These are phyloP conservation scores for Drosophila willistoni DNA, from an alignment of 1,140 invertebrate genomes.

Conservation along the genomic window DNA sequence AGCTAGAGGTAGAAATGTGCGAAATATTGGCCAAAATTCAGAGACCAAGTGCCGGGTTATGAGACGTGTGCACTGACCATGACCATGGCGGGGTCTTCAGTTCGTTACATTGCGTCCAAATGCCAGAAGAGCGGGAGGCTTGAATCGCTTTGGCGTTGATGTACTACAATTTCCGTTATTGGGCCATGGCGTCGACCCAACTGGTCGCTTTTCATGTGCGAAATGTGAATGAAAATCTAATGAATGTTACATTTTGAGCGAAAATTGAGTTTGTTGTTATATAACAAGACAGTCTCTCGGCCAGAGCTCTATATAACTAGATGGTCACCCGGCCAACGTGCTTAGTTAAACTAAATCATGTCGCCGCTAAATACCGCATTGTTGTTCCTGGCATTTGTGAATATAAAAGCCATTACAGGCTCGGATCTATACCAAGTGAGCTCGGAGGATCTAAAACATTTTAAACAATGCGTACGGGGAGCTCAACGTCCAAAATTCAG, in stretches of 20 bases:
- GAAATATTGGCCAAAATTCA: conserved; percentile 70
- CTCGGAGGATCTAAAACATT: conserved; percentile 49
- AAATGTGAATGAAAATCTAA: conserved; percentile 51
- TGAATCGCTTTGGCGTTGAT: conserved; percentile 64
- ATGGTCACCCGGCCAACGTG: conserved; percentile 60
- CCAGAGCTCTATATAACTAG: conserved; percentile 49
- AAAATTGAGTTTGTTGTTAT: conserved; percentile 53
- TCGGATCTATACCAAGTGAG: conserved; percentile 46
- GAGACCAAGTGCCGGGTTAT: conserved; percentile 20
- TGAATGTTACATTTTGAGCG: conserved; percentile 50
- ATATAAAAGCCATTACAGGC: conserved; percentile 13
- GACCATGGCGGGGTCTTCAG: conserved; percentile 62
- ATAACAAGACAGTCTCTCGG: conserved; percentile 44
- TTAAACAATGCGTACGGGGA: conserved; percentile 70
- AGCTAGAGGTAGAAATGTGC: conserved; percentile 52
- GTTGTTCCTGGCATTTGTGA: conserved; percentile 32
- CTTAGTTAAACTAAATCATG: conserved; percentile 58
- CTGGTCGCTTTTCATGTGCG: conserved; percentile 48
- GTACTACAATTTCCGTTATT: conserved; percentile 79
- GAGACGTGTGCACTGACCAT: conserved; percentile 79
- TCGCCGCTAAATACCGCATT: conserved; percentile 12
- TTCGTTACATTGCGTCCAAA: conserved; percentile 12
- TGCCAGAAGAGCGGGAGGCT: conserved; percentile 18
- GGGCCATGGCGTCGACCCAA: conserved; percentile 54
- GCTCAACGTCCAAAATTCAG: conserved; percentile 60